These are phyloP conservation scores for Papilio elwesi DNA, from an alignment of 2,888 invertebrate genomes.

Conservation along the genomic window DNA sequence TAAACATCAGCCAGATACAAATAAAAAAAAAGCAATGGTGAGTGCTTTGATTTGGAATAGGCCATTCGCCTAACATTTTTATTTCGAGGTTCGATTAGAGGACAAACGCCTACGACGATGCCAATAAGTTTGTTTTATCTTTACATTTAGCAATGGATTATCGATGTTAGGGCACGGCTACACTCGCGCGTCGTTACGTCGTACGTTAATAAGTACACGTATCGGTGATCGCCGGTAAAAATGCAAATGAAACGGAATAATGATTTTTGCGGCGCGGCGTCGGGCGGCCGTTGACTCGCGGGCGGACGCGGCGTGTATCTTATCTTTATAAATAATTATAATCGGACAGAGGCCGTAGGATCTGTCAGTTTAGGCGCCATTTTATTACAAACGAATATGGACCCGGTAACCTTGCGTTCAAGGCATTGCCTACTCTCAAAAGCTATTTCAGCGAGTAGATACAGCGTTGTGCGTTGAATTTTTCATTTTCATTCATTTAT, in stretches of 20 bases:
- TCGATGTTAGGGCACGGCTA: slow-evolving; percentile 22
- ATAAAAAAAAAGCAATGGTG: slow-evolving; percentile 22
- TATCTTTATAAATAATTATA: slow-evolving; percentile 55
- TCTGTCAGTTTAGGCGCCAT: slow-evolving; percentile 70
- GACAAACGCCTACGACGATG: slow-evolving; percentile 1
- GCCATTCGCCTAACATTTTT: slow-evolving; percentile 28
- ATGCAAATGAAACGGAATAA: slow-evolving; percentile 70
- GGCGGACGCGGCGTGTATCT: slow-evolving; percentile 50
- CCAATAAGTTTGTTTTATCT: neutral
- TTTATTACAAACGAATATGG: slow-evolving; percentile 54
- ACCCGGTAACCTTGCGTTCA: slow-evolving; percentile 54
- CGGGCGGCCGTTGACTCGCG: slow-evolving; percentile 66
- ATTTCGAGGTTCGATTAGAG: slow-evolving; percentile 21
- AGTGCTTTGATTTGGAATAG: slow-evolving; percentile 31
- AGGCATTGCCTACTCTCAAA: slow-evolving; percentile 25
- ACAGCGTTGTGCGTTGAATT: slow-evolving; percentile 14
- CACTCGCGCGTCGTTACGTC: slow-evolving; percentile 37
- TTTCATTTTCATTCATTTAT: too few relatives aligned
- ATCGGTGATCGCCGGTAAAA: slow-evolving; percentile 61
- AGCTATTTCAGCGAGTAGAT: slow-evolving; percentile 24
- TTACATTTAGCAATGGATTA: neutral
- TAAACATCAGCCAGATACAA: slow-evolving; percentile 26
- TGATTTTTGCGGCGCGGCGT: slow-evolving; percentile 63
- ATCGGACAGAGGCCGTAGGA: slow-evolving; percentile 49
- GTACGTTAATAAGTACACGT: slow-evolving; percentile 52